Evolutionary conservation across 2,888 invertebrate species (phyloP).

Genomic region (Phorcus lineatus): DNA sequence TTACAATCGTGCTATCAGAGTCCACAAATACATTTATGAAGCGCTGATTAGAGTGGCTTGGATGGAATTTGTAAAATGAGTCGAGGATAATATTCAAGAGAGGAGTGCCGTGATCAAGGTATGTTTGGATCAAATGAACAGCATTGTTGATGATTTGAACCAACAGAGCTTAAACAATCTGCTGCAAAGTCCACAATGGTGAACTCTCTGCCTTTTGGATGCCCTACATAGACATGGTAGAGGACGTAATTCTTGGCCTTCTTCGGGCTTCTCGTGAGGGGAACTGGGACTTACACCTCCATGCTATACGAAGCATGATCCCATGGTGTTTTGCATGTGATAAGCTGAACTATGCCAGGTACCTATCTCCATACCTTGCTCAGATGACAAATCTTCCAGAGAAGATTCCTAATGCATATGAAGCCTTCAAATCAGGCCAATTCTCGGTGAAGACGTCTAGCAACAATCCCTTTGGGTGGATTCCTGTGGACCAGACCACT

Average conservation of each 20-base stretch:
- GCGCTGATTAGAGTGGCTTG: constrained; percentile 25
- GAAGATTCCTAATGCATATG: background rate
- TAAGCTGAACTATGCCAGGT: constrained; percentile 48
- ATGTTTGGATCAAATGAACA: background rate
- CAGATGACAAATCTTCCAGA: constrained; percentile 35
- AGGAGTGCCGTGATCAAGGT: background rate
- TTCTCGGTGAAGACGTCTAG: constrained; percentile 36
- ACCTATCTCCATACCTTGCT: constrained; percentile 38
- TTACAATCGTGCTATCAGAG: constrained; percentile 36
- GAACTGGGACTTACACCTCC: constrained; percentile 44
- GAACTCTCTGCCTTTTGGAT: constrained; percentile 44
- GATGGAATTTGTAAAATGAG: background rate
- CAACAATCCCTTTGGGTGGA: constrained; percentile 8
- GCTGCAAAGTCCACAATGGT: constrained; percentile 16
- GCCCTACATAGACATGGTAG: constrained; percentile 53
- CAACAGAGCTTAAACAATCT: background rate
- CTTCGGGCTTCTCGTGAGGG: constrained; percentile 43
- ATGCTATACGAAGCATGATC: constrained; percentile 37
- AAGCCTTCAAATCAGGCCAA: constrained; percentile 31
- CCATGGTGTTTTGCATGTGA: constrained; percentile 54
- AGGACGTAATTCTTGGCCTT: constrained; percentile 41
- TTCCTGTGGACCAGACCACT: constrained; percentile 22
- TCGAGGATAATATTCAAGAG: background rate
- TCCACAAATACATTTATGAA: constrained; percentile 34
- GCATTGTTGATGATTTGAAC: background rate